Base-by-base conservation (phyloP, 2,797 vertebrate genomes). In the Danio tinwini region DNA sequence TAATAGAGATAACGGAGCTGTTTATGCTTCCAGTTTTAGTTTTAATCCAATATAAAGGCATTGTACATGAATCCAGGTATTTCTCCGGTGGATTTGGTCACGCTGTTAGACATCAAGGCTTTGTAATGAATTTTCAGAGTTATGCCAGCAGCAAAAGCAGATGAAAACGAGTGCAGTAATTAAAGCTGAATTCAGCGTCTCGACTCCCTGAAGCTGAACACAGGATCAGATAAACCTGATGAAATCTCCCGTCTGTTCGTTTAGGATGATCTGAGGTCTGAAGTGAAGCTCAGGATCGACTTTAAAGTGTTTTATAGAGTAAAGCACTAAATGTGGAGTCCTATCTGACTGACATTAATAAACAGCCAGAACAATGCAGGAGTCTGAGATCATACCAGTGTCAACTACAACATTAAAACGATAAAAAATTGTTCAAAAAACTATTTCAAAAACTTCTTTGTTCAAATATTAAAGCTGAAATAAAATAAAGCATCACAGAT, bases 131-230 rank as follows among this genome's bases (percentile, higher is more conserved):
- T 29, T 17, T 67, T 56, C 19, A 61, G 29, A 4, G 29, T 6
- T 52, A 16, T 6, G 9, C 47, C 65, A 10, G 44, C 21, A 52
- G 65, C 40, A 37, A 39, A 47, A 21, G 2, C 12, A 52, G 13
- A 53, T 8, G 12, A 71, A 52, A 72, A 10, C 13, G 10, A 58
- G 17, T 12, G 0, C 6, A 37, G 56, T 44, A 59, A 59, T 72
- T 77, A 77, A 79, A 45, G 58, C 49, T 62, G 53, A 68, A 9
- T 67, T 45, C 7, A 67, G 44, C 5, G 10, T 37, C 56, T 50
- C 49, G 21, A 29, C 29, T 29, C 29, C 49, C 61, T 62, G 67
- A 71, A 78, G 67, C 45, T 40, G 2, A 45, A n/a, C 13, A 16
- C 37, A 49, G 37, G 19, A 49, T 61, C 19, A 50, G 58, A 62